Evolutionary conservation across 2,113 vertebrate species (phyloP).

Genomic region (Uropsilus gracilis): DNA sequence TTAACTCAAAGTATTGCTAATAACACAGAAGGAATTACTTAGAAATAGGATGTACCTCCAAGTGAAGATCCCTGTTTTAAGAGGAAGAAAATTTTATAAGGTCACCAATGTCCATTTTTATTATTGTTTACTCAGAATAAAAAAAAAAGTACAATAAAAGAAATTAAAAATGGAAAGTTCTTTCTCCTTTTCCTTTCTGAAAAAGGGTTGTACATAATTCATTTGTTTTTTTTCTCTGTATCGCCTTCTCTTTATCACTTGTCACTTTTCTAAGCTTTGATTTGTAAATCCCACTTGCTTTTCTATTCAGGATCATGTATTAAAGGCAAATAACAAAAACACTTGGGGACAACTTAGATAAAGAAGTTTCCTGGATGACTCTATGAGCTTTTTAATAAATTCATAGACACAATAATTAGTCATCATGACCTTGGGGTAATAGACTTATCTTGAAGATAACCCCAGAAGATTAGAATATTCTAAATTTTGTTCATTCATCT

Average conservation of each 20-base stretch:
- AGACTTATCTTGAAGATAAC: background rate
- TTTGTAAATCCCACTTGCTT: conserved; percentile 13
- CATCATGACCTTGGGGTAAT: conserved; percentile 6
- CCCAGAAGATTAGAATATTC: conserved; percentile 6
- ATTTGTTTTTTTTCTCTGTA: background rate
- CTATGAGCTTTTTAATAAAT: background rate
- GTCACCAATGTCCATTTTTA: background rate
- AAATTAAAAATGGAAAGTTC: background rate
- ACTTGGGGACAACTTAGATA: background rate
- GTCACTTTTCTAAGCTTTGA: background rate
- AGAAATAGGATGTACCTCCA: background rate
- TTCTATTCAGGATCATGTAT: background rate
- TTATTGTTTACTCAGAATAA: background rate
- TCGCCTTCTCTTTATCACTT: background rate
- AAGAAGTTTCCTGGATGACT: background rate
- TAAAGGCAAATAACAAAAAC: background rate
- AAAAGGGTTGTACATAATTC: background rate
- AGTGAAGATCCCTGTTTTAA: background rate
- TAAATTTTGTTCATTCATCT: background rate
- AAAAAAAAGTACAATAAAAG: background rate
- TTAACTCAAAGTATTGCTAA: background rate
- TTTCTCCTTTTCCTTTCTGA: background rate
- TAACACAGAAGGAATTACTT: background rate
- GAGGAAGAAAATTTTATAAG: background rate
- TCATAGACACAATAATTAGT: background rate